Evolutionary conservation across 2,797 vertebrate genomes (phyloP), one percentile per base, ranked within the genome.

Genomic region (Corythornis leucogaster): DNA sequence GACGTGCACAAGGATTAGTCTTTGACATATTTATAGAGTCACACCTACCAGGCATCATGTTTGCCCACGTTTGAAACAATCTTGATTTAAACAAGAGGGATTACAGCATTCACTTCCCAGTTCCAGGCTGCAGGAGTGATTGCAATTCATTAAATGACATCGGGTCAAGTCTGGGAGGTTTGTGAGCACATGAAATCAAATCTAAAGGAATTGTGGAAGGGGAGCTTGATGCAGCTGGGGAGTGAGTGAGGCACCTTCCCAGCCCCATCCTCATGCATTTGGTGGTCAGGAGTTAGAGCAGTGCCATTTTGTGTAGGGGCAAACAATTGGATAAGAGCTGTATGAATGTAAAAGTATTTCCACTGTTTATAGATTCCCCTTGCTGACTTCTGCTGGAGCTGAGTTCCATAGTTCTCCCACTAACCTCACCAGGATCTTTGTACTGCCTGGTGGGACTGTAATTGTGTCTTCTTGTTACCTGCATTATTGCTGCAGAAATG

Each of bases 11-110:
- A 5, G 1, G 73, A 66, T 70, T 66, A 48, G 84, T 79, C 58
- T 79, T n/a, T 87, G 90, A 53, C 75, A 71, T 86, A 53, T 80
- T 90, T 75, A 31, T 69, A 26, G 62, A 58, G 82, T 66, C 84
- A 91, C 83, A 77, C 80, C 93, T 94, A 86, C 80, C 76, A 85
- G 92, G 81, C 92, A 90, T 77, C 42, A 6, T 54, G 50, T 93
- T 83, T 91, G 78, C 58, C 89, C 90, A 48, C 69, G 12, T 93
- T 80, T 84, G 87, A 90, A 91, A 76, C 91, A 55, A 51, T 77
- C 73, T 76, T 67, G 73, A 48, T 77, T 89, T 79, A 79, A 87
- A 90, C 38, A 74, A 63, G 73, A 88, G 20, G 35, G 48, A 68
- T 80, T 83, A 38, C 89, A 61, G 58, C 57, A 82, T 25, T 40